phyloP scores from a whole-genome alignment of 2,888 invertebrate species.

The Altica lythri region DNA sequence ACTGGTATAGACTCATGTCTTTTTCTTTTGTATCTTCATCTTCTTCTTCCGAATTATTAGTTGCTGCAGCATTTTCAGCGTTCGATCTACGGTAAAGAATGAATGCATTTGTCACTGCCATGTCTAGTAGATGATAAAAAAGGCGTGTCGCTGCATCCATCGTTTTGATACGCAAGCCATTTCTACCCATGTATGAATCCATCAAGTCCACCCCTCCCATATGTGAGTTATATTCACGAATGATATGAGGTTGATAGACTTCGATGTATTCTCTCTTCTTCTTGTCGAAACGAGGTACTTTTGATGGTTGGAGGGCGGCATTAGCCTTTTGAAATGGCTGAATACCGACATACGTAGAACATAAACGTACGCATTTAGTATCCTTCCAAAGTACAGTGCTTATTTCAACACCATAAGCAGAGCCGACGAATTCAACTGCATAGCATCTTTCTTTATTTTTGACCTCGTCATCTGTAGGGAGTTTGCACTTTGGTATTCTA shows the following conservation, averaged over 20 bases:
- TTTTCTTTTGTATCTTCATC: background rate
- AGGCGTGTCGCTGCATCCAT: background rate
- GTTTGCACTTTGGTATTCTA: conserved; percentile 9
- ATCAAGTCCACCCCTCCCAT: conserved; percentile 1
- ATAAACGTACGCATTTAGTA: no score
- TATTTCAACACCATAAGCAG: no score
- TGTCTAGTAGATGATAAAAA: background rate
- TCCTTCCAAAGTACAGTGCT: no score
- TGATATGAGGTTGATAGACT: background rate
- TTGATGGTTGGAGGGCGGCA: no score
- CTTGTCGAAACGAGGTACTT: background rate
- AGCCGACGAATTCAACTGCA: no score
- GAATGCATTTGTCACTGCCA: conserved; percentile 3
- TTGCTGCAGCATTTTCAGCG: conserved; percentile 1
- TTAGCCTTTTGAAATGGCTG: no score
- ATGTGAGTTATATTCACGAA: background rate
- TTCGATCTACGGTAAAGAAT: conserved; percentile 4
- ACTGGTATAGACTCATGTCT: conserved; percentile 10
- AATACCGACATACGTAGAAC: no score
- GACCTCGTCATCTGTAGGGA: background rate
- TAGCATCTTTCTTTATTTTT: no score
- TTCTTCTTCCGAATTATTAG: conserved; percentile 1
- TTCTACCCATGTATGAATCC: background rate
- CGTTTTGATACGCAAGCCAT: background rate
- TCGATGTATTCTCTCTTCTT: background rate